Percentiles rank a stretch among this genome's conserved stretches.
Conservation (phyloP, 2,888 invertebrate species). For the Lithophane leautieri region DNA sequence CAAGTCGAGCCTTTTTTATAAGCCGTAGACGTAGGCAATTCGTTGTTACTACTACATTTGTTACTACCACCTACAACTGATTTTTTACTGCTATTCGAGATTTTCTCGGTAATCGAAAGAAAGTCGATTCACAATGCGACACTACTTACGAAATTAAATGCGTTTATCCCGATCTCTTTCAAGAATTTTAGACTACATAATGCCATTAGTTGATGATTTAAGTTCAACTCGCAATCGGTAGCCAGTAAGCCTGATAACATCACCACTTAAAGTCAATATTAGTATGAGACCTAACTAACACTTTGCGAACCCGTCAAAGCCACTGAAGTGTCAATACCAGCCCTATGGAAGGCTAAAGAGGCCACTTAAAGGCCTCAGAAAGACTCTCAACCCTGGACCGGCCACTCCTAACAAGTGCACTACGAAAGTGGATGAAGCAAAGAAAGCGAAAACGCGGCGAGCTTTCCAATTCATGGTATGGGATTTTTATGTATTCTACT, state of each 20-base stretch:
- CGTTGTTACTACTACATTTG: not conserved
- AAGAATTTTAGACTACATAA: not conserved
- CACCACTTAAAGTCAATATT: not conserved
- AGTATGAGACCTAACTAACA: not conserved
- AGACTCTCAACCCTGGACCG: constrained; percentile 38
- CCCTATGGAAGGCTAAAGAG: constrained; percentile 11
- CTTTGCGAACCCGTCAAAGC: constrained; percentile 19
- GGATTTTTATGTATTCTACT: constrained; percentile 3
- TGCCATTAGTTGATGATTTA: not conserved
- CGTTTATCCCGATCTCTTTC: not conserved
- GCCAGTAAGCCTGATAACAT: not conserved
- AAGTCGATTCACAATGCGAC: not conserved
- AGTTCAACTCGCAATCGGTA: not conserved
- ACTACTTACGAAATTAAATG: not conserved
- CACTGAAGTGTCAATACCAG: constrained; percentile 36
- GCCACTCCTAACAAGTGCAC: constrained; percentile 44
- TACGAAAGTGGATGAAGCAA: constrained; percentile 45
- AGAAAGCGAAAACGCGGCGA: constrained; percentile 22
- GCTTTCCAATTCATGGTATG: constrained; percentile 13
- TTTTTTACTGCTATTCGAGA: not conserved
- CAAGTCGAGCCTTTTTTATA: not conserved
- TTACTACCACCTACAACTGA: not conserved
- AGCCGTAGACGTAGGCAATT: not conserved
- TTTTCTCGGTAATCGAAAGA: not conserved
- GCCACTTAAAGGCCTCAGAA: constrained; percentile 16